A percentile compares a stretch with the other conserved stretches of the same genome.
Conservation (phyloP, 2,888 invertebrate species). For the Acanthosepion esculentum region DNA sequence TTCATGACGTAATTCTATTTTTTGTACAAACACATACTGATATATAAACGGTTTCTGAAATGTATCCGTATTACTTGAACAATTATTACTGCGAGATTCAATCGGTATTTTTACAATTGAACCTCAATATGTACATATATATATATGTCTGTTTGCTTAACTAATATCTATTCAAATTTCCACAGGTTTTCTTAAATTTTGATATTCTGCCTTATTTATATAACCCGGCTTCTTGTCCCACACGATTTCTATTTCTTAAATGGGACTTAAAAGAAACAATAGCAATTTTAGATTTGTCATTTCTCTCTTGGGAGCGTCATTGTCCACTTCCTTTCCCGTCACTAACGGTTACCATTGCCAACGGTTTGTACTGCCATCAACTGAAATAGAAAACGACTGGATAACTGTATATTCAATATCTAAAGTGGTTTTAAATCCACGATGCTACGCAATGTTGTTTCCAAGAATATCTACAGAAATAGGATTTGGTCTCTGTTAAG, state of each 20-base stretch:
- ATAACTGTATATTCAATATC: neutral
- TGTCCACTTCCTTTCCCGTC: neutral
- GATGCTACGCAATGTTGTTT: neutral
- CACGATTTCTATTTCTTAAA: neutral
- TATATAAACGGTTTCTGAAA: no score
- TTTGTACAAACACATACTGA: no score
- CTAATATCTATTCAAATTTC: neutral
- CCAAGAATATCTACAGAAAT: neutral
- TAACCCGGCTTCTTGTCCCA: neutral
- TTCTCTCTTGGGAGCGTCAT: neutral
- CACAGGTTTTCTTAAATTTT: neutral
- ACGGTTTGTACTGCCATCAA: neutral
- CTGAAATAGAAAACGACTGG: neutral
- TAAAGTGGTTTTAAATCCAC: neutral
- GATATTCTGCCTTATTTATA: neutral
- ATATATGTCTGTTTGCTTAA: neutral
- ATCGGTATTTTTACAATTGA: neutral
- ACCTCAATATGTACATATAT: neutral
- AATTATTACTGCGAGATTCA: neutral
- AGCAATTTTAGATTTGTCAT: neutral
- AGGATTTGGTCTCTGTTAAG: neutral
- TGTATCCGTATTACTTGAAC: neutral
- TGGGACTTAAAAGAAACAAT: neutral
- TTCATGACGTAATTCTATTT: no score
- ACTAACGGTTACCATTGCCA: neutral